Evolutionary conservation across 2,113 vertebrate species (phyloP).

Genomic region (Pangasianodon hypophthalmus): DNA sequence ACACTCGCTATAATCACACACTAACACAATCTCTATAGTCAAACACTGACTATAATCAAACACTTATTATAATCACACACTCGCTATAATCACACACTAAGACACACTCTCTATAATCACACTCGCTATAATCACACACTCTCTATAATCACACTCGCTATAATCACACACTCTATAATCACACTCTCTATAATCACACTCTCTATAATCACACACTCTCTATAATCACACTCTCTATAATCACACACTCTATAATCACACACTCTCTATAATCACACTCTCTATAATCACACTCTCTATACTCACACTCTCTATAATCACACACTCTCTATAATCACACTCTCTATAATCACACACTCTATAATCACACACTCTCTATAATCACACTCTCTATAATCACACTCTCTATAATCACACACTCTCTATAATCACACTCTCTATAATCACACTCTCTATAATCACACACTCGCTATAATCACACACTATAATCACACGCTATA

Average conservation of each 20-base stretch:
- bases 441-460: neutral
- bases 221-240: no score
- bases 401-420: neutral
- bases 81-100: neutral
- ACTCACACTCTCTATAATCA: no score
- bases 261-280: no score
- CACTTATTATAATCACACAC: neutral
- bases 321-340: no score
- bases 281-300: neutral
- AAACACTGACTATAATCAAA: neutral
- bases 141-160: no score
- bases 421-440: neutral
- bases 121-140: neutral
- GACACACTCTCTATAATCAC: no score
- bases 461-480: neutral
- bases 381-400: neutral
- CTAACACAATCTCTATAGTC: neutral
- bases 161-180: neutral
- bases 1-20: neutral
- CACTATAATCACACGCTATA: neutral
- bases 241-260: no score
- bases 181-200: no score
- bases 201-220: no score
- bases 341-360: no score
- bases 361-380: neutral